A percentile compares a stretch with the other conserved stretches of the same genome.
These are phyloP conservation scores for Myiothlypis chrysogaster DNA, from an alignment of 2,797 vertebrate genomes.

Conservation along the genomic window DNA sequence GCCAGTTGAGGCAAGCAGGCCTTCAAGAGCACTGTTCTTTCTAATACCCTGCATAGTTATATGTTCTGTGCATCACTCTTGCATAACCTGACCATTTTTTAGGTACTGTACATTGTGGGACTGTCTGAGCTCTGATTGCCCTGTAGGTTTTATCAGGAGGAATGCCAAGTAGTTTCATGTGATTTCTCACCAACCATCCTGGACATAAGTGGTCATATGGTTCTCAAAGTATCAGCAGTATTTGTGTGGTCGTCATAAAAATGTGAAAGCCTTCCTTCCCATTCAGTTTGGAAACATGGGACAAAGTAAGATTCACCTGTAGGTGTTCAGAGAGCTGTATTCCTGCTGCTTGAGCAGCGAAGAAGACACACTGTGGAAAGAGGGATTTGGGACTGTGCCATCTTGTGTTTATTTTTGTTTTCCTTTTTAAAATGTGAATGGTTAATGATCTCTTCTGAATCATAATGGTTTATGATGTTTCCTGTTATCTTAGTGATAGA, in stretches of 20 bases:
- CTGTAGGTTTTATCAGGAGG: background rate
- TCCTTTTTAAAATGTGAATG: background rate
- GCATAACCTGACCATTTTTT: background rate
- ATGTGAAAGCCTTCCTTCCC: background rate
- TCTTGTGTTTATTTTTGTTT: slow-evolving; percentile 2
- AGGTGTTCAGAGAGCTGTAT: background rate
- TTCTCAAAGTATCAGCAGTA: background rate
- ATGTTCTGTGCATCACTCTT: background rate
- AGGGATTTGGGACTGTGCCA: background rate
- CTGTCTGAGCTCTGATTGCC: background rate
- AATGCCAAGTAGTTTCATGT: background rate
- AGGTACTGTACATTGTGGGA: background rate
- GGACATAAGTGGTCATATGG: background rate
- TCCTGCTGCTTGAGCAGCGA: background rate
- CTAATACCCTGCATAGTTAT: background rate
- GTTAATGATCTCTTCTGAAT: background rate
- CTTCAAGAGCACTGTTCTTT: background rate
- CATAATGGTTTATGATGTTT: background rate
- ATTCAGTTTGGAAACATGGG: background rate
- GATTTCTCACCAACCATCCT: background rate
- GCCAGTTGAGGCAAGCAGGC: background rate
- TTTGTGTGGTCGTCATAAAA: background rate
- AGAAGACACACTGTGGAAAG: background rate
- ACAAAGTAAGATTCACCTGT: background rate
- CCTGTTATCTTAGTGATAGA: background rate